phyloP scores from a whole-genome alignment of 2,888 invertebrate species.

The Hirtodrosophila histrioides region DNA sequence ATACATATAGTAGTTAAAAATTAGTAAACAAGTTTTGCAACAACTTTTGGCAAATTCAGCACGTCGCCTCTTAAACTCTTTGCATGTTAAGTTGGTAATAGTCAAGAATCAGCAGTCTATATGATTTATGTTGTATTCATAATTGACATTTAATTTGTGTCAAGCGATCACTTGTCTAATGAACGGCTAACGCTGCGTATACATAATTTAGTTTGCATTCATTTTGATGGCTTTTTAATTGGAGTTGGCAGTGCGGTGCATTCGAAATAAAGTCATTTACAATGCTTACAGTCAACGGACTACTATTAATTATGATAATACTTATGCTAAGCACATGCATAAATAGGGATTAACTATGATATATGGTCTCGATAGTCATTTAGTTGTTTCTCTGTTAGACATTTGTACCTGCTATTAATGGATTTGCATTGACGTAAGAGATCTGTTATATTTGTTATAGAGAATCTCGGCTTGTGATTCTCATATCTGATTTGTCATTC shows the following conservation, averaged over 20 bases:
- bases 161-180: slow-evolving; percentile 47
- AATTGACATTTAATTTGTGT: slow-evolving; percentile 76
- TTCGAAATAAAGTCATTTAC: slow-evolving; percentile 64
- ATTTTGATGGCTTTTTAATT: slow-evolving; percentile 67
- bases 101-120: not conserved
- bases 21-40: slow-evolving; percentile 4
- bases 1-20: not conserved
- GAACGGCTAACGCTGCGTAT: slow-evolving; percentile 30
- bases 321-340: slow-evolving; percentile 7
- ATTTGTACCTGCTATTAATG: slow-evolving; percentile 7
- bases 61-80: slow-evolving; percentile 13
- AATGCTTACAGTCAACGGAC: slow-evolving; percentile 9
- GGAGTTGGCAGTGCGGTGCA: slow-evolving; percentile 29
- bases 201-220: slow-evolving; percentile 21
- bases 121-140: slow-evolving; percentile 46
- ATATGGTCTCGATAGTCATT: not conserved
- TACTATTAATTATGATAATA: slow-evolving; percentile 53
- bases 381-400: not conserved
- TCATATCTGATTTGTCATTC: slow-evolving; percentile 53
- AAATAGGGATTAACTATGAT: slow-evolving; percentile 10
- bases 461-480: slow-evolving; percentile 35
- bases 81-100: not conserved
- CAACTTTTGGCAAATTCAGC: slow-evolving; percentile 19
- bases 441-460: slow-evolving; percentile 30
- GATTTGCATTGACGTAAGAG: slow-evolving; percentile 42